Conservation (phyloP, 1,140 invertebrate species). For the Himalopsyche phryganea region DNA sequence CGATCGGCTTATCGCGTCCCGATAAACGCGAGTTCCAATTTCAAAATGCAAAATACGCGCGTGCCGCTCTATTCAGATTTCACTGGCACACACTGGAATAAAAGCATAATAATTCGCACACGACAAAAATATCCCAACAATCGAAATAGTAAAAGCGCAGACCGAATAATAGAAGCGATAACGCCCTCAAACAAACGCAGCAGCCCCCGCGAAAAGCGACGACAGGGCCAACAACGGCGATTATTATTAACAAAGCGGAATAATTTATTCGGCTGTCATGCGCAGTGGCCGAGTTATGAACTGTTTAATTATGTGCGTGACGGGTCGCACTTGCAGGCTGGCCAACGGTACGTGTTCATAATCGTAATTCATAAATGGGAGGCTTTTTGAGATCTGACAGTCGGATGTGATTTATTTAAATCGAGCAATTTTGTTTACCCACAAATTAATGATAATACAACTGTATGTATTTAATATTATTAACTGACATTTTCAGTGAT, state of each 20-base stretch:
- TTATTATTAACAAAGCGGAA: constrained; percentile 13
- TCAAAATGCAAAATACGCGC: constrained; percentile 10
- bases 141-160: constrained; percentile 1
- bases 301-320: constrained; percentile 28
- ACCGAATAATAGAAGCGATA: constrained; percentile 12
- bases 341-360: too few relatives aligned
- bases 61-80: neutral
- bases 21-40: constrained; percentile 5
- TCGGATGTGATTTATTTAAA: too few relatives aligned
- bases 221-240: neutral
- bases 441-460: too few relatives aligned
- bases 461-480: too few relatives aligned
- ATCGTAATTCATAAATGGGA: too few relatives aligned
- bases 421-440: too few relatives aligned
- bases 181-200: constrained; percentile 15
- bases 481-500: too few relatives aligned
- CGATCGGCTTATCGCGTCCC: too few relatives aligned
- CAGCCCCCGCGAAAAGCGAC: neutral
- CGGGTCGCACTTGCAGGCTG: neutral
- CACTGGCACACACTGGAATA: too few relatives aligned
- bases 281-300: constrained; percentile 23
- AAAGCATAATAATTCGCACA: neutral
- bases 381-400: too few relatives aligned
- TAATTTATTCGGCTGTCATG: constrained; percentile 23
- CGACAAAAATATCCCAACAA: neutral